These are phyloP conservation scores for Virgularia gustaviana DNA, from an alignment of 92 coral and sea anemone species.

Conservation along the genomic window DNA sequence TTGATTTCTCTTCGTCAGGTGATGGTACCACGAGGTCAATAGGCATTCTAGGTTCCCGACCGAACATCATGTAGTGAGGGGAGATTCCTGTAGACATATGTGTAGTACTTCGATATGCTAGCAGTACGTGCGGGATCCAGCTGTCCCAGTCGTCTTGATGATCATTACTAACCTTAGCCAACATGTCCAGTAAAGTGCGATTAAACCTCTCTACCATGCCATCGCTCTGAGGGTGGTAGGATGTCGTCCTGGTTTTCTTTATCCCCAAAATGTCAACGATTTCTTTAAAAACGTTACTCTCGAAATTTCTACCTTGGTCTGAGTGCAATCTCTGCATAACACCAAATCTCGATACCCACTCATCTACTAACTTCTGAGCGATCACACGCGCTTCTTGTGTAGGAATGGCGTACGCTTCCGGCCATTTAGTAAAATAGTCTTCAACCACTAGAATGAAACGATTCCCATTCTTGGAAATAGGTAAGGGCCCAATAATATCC, in stretches of 20 bases:
- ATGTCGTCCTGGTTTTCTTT: constrained; percentile 8
- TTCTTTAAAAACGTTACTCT: neutral
- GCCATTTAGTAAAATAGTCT: too few relatives aligned
- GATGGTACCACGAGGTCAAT: neutral
- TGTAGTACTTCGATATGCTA: constrained; percentile 10
- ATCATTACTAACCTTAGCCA: constrained; percentile 19
- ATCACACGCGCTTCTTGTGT: too few relatives aligned
- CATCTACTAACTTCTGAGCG: too few relatives aligned
- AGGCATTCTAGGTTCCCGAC: constrained; percentile 5
- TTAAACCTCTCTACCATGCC: constrained; percentile 43
- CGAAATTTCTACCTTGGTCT: constrained; percentile 22
- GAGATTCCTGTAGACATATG: constrained; percentile 23
- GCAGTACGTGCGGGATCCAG: constrained; percentile 7
- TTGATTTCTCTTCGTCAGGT: neutral
- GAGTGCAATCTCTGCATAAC: constrained; percentile 18
- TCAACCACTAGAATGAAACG: too few relatives aligned
- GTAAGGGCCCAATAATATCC: too few relatives aligned
- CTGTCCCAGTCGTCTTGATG: constrained; percentile 10
- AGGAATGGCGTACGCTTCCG: too few relatives aligned
- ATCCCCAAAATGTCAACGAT: constrained; percentile 15
- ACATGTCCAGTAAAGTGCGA: constrained; percentile 28
- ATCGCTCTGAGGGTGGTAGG: constrained; percentile 31
- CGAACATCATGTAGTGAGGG: constrained; percentile 15
- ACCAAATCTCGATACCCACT: constrained; percentile 21
- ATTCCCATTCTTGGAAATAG: too few relatives aligned